These are phyloP conservation scores for Falcaria lacertinaria DNA, from an alignment of 2,888 invertebrate genomes.

Conservation along the genomic window DNA sequence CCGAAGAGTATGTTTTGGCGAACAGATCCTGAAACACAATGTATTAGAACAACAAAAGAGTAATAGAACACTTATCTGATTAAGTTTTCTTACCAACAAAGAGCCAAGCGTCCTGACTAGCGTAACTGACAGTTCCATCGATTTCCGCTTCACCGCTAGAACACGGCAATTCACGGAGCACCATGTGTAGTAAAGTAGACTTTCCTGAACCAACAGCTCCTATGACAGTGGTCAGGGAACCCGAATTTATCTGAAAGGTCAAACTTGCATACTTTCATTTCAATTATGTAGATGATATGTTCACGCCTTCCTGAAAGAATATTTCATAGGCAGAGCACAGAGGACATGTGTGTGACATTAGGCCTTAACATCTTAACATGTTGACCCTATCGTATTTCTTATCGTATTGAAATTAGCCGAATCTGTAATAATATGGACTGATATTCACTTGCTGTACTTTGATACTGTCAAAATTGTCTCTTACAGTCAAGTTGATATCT, in stretches of 20 bases:
- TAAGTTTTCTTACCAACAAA: constrained; percentile 77
- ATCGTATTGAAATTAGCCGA: no score
- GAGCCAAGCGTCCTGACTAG: constrained; percentile 91
- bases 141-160: constrained; percentile 80
- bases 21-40: constrained; percentile 80
- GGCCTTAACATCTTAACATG: no score
- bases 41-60: not conserved
- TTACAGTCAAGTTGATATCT: constrained; percentile 64
- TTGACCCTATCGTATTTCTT: no score
- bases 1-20: constrained; percentile 97
- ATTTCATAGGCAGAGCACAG: no score
- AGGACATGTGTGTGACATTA: no score
- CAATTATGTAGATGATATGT: no score
- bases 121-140: constrained; percentile 85
- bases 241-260: constrained; percentile 39
- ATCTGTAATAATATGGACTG: no score
- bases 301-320: no score
- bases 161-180: constrained; percentile 87
- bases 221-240: constrained; percentile 80
- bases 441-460: not conserved
- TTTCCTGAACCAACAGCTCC: constrained; percentile 82
- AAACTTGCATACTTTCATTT: no score
- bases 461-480: constrained; percentile 9
- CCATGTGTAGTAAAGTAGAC: constrained; percentile 80
- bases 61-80: no score